Conservation (phyloP, 1,140 invertebrate genomes). For the Brachionus asplanchnoidis region DNA sequence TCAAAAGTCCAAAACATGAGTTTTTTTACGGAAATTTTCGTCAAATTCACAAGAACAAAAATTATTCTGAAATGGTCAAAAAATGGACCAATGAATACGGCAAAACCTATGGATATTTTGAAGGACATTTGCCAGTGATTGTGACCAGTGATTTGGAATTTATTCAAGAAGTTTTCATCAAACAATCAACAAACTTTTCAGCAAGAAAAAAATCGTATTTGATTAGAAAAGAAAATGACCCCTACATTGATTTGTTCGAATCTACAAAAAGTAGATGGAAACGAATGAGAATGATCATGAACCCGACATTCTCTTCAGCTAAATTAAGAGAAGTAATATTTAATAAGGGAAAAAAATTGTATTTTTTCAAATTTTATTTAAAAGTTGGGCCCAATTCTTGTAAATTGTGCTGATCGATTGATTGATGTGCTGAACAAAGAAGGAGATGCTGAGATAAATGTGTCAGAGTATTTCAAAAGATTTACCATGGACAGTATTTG, state of each 20-base stretch:
- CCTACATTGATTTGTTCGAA: background rate
- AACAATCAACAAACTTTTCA: background rate
- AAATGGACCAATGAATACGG: background rate
- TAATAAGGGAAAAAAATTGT: background rate
- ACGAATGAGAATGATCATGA: constrained; percentile 14
- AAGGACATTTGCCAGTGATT: constrained; percentile 33
- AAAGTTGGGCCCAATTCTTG: constrained; percentile 44
- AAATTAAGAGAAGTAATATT: background rate
- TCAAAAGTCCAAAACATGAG: background rate
- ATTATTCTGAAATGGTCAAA: background rate
- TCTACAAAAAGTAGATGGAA: background rate
- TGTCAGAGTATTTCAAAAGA: constrained; percentile 44
- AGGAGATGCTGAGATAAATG: background rate
- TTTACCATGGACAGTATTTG: constrained; percentile 33
- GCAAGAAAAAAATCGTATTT: constrained; percentile 42
- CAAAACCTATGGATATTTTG: constrained; percentile 25
- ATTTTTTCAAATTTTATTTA: background rate
- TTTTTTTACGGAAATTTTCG: constrained; percentile 25
- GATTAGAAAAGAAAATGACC: background rate
- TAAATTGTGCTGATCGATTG: background rate
- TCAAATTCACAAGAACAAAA: background rate
- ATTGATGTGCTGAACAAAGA: constrained; percentile 4
- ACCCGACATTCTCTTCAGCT: constrained; percentile 35
- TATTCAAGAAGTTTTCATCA: constrained; percentile 2
- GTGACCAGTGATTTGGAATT: constrained; percentile 1